Conservation (phyloP, 2,888 invertebrate species). For the Ephialtes manifestator region DNA sequence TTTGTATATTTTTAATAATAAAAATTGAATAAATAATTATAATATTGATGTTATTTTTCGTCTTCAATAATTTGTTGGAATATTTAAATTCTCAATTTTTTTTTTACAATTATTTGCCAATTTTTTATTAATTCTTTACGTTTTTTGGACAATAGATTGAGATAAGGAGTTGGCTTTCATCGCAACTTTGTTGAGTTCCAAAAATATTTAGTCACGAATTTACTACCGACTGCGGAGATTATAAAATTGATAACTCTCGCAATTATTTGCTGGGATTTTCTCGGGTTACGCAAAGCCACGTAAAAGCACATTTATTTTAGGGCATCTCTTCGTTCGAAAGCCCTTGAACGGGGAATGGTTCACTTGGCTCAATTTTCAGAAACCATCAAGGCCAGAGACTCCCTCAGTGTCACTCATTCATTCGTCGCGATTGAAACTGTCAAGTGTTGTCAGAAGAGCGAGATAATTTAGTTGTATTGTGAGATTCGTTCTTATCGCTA, state of each 20-base stretch:
- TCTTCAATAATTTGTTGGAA: too few relatives aligned
- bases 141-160: background rate
- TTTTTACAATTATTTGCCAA: background rate
- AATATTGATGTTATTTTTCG: background rate
- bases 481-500: background rate
- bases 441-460: conserved; percentile 2
- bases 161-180: background rate
- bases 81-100: background rate
- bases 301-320: background rate
- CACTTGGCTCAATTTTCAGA: conserved; percentile 2
- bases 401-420: conserved; percentile 19
- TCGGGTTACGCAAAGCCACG: conserved; percentile 15
- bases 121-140: background rate
- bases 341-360: background rate
- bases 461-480: background rate
- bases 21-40: background rate
- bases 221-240: background rate
- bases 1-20: background rate
- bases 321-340: background rate
- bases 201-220: background rate
- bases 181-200: background rate
- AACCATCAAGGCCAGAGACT: conserved; percentile 20
- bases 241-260: background rate
- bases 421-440: conserved; percentile 16
- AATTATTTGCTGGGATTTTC: background rate